Conservation (phyloP, 2,888 invertebrate species). For the Agrotis ipsilon region DNA sequence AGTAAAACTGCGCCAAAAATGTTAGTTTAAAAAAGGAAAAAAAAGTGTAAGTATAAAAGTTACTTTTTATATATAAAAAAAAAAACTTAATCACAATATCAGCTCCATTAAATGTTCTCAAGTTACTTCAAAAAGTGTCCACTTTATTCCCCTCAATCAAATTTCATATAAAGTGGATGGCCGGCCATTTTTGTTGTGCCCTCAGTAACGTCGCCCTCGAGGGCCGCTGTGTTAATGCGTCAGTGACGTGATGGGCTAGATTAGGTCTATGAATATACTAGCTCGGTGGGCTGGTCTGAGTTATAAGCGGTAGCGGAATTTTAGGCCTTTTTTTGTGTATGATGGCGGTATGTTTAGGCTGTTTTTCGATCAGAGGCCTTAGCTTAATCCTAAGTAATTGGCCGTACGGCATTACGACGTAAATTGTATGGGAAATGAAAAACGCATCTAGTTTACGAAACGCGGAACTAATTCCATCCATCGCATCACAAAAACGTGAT, state of each 20-base stretch:
- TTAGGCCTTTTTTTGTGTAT: neutral
- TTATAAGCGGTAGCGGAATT: neutral
- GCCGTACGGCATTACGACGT: too few species aligned
- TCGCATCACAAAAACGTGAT: too few species aligned
- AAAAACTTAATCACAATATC: neutral
- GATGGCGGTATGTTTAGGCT: too few species aligned
- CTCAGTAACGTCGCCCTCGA: constrained; percentile 23
- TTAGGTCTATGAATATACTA: constrained; percentile 59
- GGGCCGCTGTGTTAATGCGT: constrained; percentile 41
- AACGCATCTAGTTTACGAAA: too few species aligned
- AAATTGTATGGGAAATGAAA: too few species aligned
- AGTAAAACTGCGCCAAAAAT: too few species aligned
- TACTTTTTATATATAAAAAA: too few species aligned
- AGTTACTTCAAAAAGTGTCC: neutral
- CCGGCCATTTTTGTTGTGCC: constrained; percentile 38
- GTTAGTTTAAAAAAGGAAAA: too few species aligned
- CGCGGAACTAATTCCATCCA: too few species aligned
- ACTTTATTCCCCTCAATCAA: constrained; percentile 13
- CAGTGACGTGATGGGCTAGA: constrained; percentile 51
- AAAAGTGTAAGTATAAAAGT: too few species aligned
- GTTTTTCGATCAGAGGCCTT: too few species aligned
- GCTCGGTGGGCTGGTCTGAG: constrained; percentile 42
- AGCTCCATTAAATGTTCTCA: neutral
- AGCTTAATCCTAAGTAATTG: too few species aligned
- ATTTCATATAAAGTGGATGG: constrained; percentile 26